A percentile compares a stretch with the other conserved stretches of the same genome.
Evolutionary conservation across 2,113 vertebrate genomes (phyloP).

Genomic region (Collichthys lucidus): DNA sequence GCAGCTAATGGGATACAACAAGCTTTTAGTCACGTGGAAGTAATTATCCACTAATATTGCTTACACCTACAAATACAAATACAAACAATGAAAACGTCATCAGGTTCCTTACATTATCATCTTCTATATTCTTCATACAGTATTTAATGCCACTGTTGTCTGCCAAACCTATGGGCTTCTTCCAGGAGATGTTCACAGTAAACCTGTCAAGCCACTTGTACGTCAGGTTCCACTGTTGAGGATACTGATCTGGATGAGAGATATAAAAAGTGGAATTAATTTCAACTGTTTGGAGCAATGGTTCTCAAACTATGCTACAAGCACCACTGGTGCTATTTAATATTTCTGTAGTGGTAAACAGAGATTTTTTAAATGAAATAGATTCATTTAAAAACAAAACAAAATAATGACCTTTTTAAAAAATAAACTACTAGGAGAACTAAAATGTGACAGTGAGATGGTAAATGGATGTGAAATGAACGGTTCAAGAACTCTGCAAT

Average conservation of each 20-base stretch:
- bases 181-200: conserved; percentile 47
- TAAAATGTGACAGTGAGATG: too few relatives aligned
- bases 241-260: conserved; percentile 33
- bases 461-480: too few relatives aligned
- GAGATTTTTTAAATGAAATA: too few relatives aligned
- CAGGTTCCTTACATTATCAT: neutral
- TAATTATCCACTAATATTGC: neutral
- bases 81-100: too few relatives aligned
- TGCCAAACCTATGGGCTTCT: conserved; percentile 15
- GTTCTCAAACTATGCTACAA: too few relatives aligned
- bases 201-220: conserved; percentile 27
- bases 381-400: too few relatives aligned
- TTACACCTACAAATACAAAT: neutral
- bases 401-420: too few relatives aligned
- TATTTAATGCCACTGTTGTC: fast-evolving
- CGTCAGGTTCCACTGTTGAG: neutral
- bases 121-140: fast-evolving
- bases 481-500: too few relatives aligned
- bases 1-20: neutral
- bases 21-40: neutral
- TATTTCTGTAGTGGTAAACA: too few relatives aligned
- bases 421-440: too few relatives aligned
- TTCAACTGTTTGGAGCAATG: neutral
- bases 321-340: too few relatives aligned
- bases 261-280: neutral